Percentiles rank a stretch among this genome's conserved stretches.
phyloP scores from a whole-genome alignment of 2,797 vertebrate genomes.

The Sebastes trivittatus region DNA sequence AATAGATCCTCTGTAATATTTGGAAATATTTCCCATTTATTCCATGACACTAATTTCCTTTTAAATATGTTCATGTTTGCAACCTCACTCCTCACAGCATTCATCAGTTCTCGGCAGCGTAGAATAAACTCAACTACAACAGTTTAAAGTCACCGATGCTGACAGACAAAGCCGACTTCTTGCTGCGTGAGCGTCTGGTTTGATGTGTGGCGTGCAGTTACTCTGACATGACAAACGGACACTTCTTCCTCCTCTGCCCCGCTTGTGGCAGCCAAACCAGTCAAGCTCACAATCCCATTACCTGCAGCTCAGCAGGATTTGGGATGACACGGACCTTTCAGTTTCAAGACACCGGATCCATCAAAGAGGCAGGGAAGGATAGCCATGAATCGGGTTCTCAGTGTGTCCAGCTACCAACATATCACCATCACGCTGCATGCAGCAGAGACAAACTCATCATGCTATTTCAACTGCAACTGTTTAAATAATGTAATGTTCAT shows the following conservation, averaged over 20 bases:
- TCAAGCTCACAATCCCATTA: constrained; percentile 44
- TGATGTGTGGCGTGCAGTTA: constrained; percentile 3
- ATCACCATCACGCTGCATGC: constrained; percentile 3
- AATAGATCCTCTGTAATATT: not conserved
- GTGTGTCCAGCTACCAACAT: not conserved
- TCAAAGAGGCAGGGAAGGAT: constrained; percentile 24
- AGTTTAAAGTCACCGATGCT: not conserved
- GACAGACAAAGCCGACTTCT: constrained; percentile 11
- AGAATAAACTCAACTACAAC: not conserved
- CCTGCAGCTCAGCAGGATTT: constrained; percentile 52
- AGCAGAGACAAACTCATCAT: not conserved
- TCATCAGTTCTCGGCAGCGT: not conserved
- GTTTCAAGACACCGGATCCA: constrained; percentile 38
- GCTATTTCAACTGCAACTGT: not conserved
- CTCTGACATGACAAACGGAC: constrained; percentile 23
- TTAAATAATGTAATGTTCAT: not conserved
- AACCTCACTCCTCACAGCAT: not conserved
- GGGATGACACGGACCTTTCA: constrained; percentile 33
- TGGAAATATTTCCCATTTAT: not conserved
- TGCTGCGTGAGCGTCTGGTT: constrained; percentile 10
- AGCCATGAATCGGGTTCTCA: constrained; percentile 8
- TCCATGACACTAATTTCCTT: not conserved
- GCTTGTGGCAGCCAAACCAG: constrained; percentile 19
- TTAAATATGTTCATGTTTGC: not conserved
- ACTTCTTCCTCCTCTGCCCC: constrained; percentile 22